Percentiles rank a stretch among this genome's conserved stretches.
Conservation (phyloP, 2,888 invertebrate species). For the Campaea margaritaria region DNA sequence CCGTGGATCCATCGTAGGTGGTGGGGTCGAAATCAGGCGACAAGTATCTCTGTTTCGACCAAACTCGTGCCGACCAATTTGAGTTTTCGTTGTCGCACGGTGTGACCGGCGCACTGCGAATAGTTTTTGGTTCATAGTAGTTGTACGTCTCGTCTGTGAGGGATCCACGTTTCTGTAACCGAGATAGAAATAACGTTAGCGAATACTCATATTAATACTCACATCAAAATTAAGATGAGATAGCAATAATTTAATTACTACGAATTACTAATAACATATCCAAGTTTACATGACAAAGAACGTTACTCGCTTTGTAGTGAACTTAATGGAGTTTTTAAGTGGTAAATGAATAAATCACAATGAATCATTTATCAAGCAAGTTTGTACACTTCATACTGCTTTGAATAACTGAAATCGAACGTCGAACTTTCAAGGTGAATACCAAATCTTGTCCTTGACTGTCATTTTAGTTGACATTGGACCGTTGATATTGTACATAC, state of each 20-base stretch:
- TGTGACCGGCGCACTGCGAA: conserved; percentile 76
- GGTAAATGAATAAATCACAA: conserved; percentile 9
- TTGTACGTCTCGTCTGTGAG: conserved; percentile 64
- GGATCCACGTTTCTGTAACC: conserved; percentile 76
- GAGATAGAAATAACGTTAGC: background rate
- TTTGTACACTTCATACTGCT: too few relatives aligned
- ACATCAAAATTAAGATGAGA: too few relatives aligned
- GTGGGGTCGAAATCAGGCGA: conserved; percentile 51
- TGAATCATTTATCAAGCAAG: conserved; percentile 19
- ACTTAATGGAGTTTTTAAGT: background rate
- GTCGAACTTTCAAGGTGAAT: conserved; percentile 16
- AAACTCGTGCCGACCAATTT: conserved; percentile 66
- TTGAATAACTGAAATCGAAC: conserved; percentile 1
- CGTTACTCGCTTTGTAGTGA: background rate
- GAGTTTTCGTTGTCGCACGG: conserved; percentile 77
- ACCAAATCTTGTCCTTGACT: conserved; percentile 13
- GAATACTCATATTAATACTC: too few relatives aligned
- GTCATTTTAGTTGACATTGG: conserved; percentile 20
- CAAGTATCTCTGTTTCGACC: conserved; percentile 58
- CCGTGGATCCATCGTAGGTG: conserved; percentile 48
- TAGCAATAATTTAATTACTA: too few relatives aligned
- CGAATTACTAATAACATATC: too few relatives aligned
- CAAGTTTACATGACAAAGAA: background rate
- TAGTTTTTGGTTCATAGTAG: conserved; percentile 66
- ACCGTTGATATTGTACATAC: background rate